Base-by-base conservation (phyloP, 2,797 vertebrate genomes). In the Myripristis jacobus region DNA sequence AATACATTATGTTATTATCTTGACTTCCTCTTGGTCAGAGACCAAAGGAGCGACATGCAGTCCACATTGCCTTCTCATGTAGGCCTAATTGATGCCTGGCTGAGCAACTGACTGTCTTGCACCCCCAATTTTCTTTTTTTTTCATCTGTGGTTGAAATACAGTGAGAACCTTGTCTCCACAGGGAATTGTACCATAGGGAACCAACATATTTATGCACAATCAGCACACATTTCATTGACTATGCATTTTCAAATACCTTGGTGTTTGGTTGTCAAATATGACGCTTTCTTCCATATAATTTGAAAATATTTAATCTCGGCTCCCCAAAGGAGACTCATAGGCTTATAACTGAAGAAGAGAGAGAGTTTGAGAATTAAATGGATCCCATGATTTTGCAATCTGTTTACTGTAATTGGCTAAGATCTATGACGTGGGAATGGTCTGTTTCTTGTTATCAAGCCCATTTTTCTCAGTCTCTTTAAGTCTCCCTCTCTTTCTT, bases 381-480 rank as follows among this genome's bases (percentile, higher is more conserved):
- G 31, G 51, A 77, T 82, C 55, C 71, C 83, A 88, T 69, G 74
- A 50, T 79, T 63, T 73, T 77, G 71, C 66, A 75, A 60, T 77
- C 63, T 82, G 48, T 82, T 75, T 78, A 82, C 62, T 80, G 74
- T 73, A 78, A 82, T 75, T 82, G 79, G 75, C 63, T 75, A 66
- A 87, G 53, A 65, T 74, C 60, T 73, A 62, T 87, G 69, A 87
- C 38, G 8, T 80, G 48, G 64, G 68, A 79, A 56, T 55, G 57
- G 73, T 83, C 83, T 90, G 86, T 79, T 87, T 86, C 75, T 78
- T 38, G 83, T 89, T 89, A 87, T 81, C 74, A 69, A 59, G 56
- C 51, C 44, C 55, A 69, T 81, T 73, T 66, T n/a, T 63, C 66
- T 66, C 22, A 48, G 21, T 13, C 24, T 29, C 41, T 43, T 18